Conservation (phyloP, 2,113 vertebrate species). For the Scartelaos histophorus region DNA sequence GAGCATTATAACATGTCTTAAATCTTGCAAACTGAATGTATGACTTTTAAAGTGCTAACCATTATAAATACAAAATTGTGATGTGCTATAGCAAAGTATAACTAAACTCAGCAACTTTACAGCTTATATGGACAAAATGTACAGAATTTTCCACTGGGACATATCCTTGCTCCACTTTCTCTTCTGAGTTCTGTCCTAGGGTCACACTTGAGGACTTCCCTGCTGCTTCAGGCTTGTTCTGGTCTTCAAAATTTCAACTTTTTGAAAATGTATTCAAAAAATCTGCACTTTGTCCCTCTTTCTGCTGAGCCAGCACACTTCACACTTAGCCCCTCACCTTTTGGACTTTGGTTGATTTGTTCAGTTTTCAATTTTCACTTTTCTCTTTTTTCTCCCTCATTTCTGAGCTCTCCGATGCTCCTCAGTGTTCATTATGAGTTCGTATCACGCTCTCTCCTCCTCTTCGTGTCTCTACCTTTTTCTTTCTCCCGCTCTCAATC, state of each 20-base stretch:
- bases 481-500: constrained; percentile 10
- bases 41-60: no score
- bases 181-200: constrained; percentile 15
- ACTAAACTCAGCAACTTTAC: no score
- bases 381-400: constrained; percentile 41
- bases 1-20: no score
- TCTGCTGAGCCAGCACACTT: constrained; percentile 33
- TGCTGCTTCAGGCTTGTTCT: constrained; percentile 14
- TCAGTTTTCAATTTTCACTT: constrained; percentile 31
- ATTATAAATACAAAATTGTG: no score
- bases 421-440: constrained; percentile 67
- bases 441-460: constrained; percentile 53
- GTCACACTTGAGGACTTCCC: constrained; percentile 46
- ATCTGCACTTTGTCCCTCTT: constrained; percentile 19
- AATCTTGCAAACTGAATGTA: no score
- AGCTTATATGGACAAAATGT: no score
- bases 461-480: constrained; percentile 15
- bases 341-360: constrained; percentile 2
- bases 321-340: constrained; percentile 43
- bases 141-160: constrained; percentile 20
- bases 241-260: constrained; percentile 42
- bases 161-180: constrained; percentile 32
- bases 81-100: no score
- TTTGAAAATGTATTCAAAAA: constrained; percentile 19
- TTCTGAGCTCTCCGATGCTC: constrained; percentile 47